A percentile compares a stretch with the other conserved stretches of the same genome.
Evolutionary conservation across 2,797 vertebrate genomes (phyloP).

Genomic region (Malacoctenus gilli): DNA sequence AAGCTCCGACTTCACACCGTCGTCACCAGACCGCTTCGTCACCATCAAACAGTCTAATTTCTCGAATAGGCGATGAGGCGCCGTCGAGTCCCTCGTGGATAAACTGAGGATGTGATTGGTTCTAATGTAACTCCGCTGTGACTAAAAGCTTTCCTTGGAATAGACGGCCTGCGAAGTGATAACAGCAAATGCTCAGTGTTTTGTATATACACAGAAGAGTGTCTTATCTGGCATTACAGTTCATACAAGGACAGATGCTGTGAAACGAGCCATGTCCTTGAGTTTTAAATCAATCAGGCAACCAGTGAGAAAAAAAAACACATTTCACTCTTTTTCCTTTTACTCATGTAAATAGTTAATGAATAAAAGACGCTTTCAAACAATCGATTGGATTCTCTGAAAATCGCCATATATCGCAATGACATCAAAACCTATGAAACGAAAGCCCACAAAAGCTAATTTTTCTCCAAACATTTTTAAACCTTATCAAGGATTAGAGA

Average conservation of each 20-base stretch:
- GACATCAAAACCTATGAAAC: too few relatives aligned
- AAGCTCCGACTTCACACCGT: conserved; percentile 85
- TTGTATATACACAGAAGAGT: background rate
- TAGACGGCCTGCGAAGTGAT: background rate
- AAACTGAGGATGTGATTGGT: background rate
- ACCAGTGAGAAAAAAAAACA: too few relatives aligned
- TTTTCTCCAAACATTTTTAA: too few relatives aligned
- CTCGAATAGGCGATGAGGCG: conserved; percentile 75
- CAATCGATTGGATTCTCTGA: too few relatives aligned
- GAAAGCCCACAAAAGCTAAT: too few relatives aligned
- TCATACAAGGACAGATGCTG: background rate
- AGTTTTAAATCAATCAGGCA: background rate
- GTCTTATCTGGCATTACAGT: background rate
- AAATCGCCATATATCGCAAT: too few relatives aligned
- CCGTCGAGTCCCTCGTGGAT: conserved; percentile 56
- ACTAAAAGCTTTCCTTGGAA: background rate
- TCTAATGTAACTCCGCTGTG: background rate
- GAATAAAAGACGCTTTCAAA: too few relatives aligned
- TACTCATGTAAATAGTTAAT: too few relatives aligned
- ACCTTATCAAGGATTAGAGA: too few relatives aligned
- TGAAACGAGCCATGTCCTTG: background rate
- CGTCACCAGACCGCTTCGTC: conserved; percentile 71
- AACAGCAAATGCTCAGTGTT: background rate
- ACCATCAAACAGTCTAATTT: conserved; percentile 79
- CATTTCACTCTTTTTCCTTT: too few relatives aligned